These are phyloP conservation scores for Paramormyrops kingsleyae DNA, from an alignment of 2,113 vertebrate genomes.

Conservation along the genomic window DNA sequence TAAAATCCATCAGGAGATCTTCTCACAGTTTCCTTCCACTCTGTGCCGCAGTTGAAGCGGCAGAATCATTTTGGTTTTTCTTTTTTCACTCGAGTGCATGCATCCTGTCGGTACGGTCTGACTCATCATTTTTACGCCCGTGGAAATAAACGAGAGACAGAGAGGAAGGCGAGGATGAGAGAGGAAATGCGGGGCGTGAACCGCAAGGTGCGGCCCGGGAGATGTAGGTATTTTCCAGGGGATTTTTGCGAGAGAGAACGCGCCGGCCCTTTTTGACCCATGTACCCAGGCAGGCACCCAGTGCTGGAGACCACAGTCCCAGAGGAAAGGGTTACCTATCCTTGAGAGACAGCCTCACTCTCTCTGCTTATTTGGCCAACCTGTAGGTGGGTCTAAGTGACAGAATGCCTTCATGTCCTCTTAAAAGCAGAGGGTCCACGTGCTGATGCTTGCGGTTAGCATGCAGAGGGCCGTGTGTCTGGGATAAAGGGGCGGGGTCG, in stretches of 20 bases:
- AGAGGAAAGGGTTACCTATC: neutral
- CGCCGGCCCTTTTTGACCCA: neutral
- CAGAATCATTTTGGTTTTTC: neutral
- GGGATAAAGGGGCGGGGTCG: neutral
- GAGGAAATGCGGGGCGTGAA: neutral
- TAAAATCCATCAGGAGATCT: slow-evolving; percentile 27
- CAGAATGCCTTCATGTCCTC: neutral
- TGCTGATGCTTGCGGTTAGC: neutral
- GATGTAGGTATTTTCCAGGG: neutral
- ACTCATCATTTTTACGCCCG: neutral
- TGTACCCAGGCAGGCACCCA: too few relatives aligned
- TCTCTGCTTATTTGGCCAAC: neutral
- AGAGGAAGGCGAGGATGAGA: neutral
- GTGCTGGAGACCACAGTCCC: too few relatives aligned
- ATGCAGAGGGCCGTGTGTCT: neutral
- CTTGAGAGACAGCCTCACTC: neutral
- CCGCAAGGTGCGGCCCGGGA: neutral
- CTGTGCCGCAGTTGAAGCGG: neutral
- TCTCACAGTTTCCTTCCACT: slow-evolving; percentile 25
- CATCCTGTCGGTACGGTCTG: neutral
- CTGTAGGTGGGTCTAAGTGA: neutral
- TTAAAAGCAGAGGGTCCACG: neutral
- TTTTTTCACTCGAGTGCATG: neutral
- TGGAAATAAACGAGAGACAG: neutral
- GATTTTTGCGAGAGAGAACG: neutral